Conservation (phyloP, 2,888 invertebrate genomes). For the Dexiosoma caninum region DNA sequence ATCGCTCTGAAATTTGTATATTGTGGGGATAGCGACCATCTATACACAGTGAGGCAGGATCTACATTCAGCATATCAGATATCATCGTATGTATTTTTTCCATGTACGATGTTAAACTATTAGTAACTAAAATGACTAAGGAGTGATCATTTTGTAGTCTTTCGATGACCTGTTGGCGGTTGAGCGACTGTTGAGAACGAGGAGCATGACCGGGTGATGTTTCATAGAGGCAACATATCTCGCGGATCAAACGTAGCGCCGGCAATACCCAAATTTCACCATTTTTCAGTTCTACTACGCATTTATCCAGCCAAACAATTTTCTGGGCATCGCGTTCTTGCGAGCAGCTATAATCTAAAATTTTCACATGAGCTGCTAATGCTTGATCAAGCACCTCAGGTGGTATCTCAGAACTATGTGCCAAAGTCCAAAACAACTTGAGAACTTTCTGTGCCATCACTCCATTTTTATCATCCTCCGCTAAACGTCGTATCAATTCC, state of each 20-base stretch:
- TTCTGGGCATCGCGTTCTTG: slow-evolving; percentile 98
- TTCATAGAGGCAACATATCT: slow-evolving; percentile 97
- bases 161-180: slow-evolving; percentile 88
- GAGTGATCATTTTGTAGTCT: slow-evolving; percentile 94
- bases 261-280: slow-evolving; percentile 95
- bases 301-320: slow-evolving; percentile 95
- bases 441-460: slow-evolving; percentile 99
- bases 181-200: slow-evolving; percentile 78
- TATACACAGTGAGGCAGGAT: slow-evolving; percentile 83
- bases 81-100: slow-evolving; percentile 84
- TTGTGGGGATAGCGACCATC: slow-evolving; percentile 95
- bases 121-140: slow-evolving; percentile 94
- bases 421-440: slow-evolving; percentile 96
- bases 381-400: slow-evolving; percentile 99
- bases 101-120: slow-evolving; percentile 94
- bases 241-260: slow-evolving; percentile 95
- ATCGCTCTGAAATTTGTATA: slow-evolving; percentile 94
- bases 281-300: slow-evolving; percentile 94
- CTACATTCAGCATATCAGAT: slow-evolving; percentile 82
- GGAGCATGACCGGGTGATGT: slow-evolving; percentile 79
- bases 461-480: slow-evolving; percentile 99
- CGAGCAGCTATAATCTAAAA: slow-evolving; percentile 97
- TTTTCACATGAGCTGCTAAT: slow-evolving; percentile 95
- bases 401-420: slow-evolving; percentile 96
- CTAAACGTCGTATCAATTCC: slow-evolving; percentile 94